phyloP scores from a whole-genome alignment of 2,888 invertebrate genomes.

The Xanthostigma xanthostigma region DNA sequence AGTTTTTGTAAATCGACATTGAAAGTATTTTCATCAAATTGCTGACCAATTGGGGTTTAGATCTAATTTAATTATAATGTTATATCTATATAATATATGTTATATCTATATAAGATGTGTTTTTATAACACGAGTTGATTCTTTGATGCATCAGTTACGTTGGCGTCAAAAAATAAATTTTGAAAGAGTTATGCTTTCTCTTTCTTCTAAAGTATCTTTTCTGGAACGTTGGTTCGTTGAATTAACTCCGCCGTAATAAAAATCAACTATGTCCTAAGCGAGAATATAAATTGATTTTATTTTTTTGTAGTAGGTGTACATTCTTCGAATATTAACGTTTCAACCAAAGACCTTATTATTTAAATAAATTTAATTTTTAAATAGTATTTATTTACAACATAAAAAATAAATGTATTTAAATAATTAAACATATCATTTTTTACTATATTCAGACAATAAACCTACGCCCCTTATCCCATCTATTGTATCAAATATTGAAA shows the following conservation, averaged over 20 bases:
- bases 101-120: no score
- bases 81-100: no score
- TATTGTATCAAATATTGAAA: no score
- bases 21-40: no score
- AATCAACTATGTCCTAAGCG: constrained; percentile 22
- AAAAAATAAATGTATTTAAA: no score
- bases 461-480: no score
- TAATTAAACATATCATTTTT: no score
- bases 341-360: neutral
- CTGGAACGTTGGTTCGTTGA: constrained; percentile 33
- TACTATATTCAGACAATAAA: no score
- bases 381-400: no score
- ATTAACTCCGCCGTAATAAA: constrained; percentile 30
- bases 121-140: constrained; percentile 28
- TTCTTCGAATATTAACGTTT: constrained; percentile 2
- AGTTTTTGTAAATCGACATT: no score
- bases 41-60: no score
- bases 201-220: constrained; percentile 30
- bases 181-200: constrained; percentile 29
- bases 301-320: neutral
- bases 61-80: no score
- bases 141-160: constrained; percentile 28
- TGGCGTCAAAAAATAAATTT: constrained; percentile 28
- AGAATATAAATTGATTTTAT: neutral
- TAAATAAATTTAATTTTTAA: neutral